Evolutionary conservation across 2,888 invertebrate genomes (phyloP).

Genomic region (Cataglyphis albicans): DNA sequence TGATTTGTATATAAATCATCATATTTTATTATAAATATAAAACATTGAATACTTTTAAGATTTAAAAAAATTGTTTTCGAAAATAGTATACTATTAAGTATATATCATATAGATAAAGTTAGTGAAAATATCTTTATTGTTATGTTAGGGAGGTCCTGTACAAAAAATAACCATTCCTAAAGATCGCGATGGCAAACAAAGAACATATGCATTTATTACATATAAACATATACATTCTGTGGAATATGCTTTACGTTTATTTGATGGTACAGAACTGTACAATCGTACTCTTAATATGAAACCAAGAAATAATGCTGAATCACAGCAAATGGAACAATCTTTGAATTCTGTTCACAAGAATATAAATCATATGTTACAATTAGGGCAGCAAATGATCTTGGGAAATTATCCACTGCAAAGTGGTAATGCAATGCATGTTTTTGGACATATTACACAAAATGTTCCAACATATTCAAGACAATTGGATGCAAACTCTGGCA

Average conservation of each 20-base stretch:
- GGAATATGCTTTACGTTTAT: conserved; percentile 91
- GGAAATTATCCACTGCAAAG: conserved; percentile 65
- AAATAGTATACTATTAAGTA: not conserved
- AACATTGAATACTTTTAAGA: not conserved
- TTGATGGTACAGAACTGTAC: conserved; percentile 90
- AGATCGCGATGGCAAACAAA: conserved; percentile 91
- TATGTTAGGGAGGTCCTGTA: conserved; percentile 91
- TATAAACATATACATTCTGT: conserved; percentile 92
- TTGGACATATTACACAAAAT: conserved; percentile 64
- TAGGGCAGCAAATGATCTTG: conserved; percentile 78
- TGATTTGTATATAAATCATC: not conserved
- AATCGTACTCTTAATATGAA: conserved; percentile 86
- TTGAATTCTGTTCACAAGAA: conserved; percentile 56
- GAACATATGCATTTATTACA: conserved; percentile 92
- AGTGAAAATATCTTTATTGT: conserved; percentile 38
- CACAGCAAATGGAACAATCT: conserved; percentile 39
- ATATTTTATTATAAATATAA: not conserved
- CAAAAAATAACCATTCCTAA: conserved; percentile 92
- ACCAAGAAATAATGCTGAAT: conserved; percentile 61
- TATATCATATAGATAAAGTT: not conserved
- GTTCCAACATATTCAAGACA: conserved; percentile 71
- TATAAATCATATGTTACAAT: conserved; percentile 71
- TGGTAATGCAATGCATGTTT: conserved; percentile 55
- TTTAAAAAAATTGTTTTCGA: not conserved
- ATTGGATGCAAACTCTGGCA: conserved; percentile 57